Conservation (phyloP, 1,140 invertebrate species). For the Drosophila tristis region DNA sequence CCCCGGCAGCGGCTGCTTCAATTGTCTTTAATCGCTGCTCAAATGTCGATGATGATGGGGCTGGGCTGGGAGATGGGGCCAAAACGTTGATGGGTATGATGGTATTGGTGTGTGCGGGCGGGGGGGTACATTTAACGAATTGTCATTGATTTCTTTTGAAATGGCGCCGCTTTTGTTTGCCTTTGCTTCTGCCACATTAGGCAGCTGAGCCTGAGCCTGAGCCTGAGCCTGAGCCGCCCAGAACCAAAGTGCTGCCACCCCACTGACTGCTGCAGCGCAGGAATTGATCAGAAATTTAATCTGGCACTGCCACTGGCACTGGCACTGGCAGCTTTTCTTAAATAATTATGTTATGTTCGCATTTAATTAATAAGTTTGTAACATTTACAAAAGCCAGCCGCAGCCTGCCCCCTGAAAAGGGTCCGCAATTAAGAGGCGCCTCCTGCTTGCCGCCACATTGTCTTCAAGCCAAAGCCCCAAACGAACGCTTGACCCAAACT, state of each 20-base stretch:
- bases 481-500: slow-evolving; percentile 61
- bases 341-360: slow-evolving; percentile 61
- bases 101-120: not conserved
- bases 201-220: slow-evolving; percentile 45
- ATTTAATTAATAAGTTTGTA: slow-evolving; percentile 78
- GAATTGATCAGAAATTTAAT: slow-evolving; percentile 71
- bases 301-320: slow-evolving; percentile 15
- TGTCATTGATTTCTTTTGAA: slow-evolving; percentile 79
- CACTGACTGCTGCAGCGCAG: slow-evolving; percentile 15
- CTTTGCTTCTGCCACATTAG: slow-evolving; percentile 65
- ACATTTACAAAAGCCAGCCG: slow-evolving; percentile 28
- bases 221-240: slow-evolving; percentile 14
- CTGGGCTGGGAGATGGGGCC: not conserved
- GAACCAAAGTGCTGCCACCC: not conserved
- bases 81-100: not conserved
- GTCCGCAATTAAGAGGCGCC: slow-evolving; percentile 38
- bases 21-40: slow-evolving; percentile 65
- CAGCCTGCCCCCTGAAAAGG: slow-evolving; percentile 37
- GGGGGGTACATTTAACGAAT: slow-evolving; percentile 65
- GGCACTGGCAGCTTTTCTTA: slow-evolving; percentile 39
- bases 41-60: slow-evolving; percentile 47
- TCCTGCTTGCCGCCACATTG: slow-evolving; percentile 31
- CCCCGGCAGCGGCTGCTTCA: slow-evolving; percentile 27
- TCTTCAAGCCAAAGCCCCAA: slow-evolving; percentile 33
- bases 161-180: slow-evolving; percentile 57